Base-by-base conservation (phyloP, 2,113 vertebrate genomes). In the Alosa alosa region DNA sequence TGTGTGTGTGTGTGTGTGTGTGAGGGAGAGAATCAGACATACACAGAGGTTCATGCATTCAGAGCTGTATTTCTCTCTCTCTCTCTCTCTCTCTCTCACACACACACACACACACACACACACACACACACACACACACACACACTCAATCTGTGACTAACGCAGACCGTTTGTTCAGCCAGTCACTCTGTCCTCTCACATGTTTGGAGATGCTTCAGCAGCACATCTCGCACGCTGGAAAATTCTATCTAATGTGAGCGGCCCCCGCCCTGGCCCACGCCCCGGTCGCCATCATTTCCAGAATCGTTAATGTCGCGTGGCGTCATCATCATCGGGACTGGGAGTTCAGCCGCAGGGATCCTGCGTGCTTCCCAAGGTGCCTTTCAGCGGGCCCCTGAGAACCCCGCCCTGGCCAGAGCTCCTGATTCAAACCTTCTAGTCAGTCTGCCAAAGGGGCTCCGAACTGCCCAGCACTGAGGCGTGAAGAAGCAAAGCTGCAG, bases 1-100 rank as follows among this genome's bases (percentile, higher is more conserved):
- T 81, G 45, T 39, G 22, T 81, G 68, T 85, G 68, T 86, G 85
- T 86, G 81, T 86, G 41, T 86, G 31, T 78, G 45, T 50, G 82
- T 50, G 68, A 11, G 60, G 72, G 15, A 78, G 72, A 31, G 25
- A 39, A 10, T 39, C 72, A 78, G 25, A 75, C 31, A 36, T 39
- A 39, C 25, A 75, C 68, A 75, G 68, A 75, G 11, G 68, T 13
- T 75, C n/a, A 36, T 41, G 72, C 31, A 36, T 36, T 78, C 31
- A 78, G 31, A n/a, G n/a, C n/a, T n/a, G n/a, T n/a, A n/a, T n/a
- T n/a, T n/a, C 41, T 41, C 41, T 41, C 41, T 41, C 41, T 41
- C 41, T 41, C 41, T 41, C 41, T 41, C 41, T 41, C 41, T 41
- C 41, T 41, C 41, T 41, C 41, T n/a, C n/a, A n/a, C n/a, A n/a